These are phyloP conservation scores for Diadophis punctatus DNA, from an alignment of 2,113 vertebrate species.

Conservation along the genomic window DNA sequence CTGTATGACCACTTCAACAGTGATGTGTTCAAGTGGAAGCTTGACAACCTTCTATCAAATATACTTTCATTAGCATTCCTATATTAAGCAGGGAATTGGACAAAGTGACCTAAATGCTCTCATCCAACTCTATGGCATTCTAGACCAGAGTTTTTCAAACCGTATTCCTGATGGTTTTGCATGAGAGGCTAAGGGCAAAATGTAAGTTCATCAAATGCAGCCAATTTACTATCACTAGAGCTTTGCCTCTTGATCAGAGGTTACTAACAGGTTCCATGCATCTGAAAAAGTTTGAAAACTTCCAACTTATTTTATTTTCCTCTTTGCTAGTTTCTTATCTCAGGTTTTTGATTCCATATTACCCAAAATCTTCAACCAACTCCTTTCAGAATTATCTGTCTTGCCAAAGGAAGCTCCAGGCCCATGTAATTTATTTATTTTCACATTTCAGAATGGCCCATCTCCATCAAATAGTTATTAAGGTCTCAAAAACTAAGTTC, in stretches of 20 bases:
- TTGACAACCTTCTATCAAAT: background rate
- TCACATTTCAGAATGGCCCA: background rate
- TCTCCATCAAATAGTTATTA: background rate
- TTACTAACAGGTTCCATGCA: background rate
- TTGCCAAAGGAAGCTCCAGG: background rate
- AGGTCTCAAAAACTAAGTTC: background rate
- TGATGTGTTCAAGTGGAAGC: background rate
- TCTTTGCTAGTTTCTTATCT: background rate
- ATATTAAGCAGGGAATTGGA: background rate
- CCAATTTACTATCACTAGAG: background rate
- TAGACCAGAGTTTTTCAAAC: background rate
- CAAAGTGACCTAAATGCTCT: background rate
- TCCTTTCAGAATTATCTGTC: background rate
- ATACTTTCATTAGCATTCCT: background rate
- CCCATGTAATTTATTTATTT: background rate
- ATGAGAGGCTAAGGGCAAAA: background rate
- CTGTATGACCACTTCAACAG: background rate
- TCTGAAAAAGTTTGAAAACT: background rate
- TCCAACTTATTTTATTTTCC: background rate
- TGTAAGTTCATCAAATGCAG: background rate
- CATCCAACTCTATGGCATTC: background rate
- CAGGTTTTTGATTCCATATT: background rate
- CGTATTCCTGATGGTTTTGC: background rate
- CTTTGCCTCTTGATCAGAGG: background rate
- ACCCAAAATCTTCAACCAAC: background rate